These are phyloP conservation scores for Prorops nasuta DNA, from an alignment of 1,140 invertebrate genomes.

Conservation along the genomic window DNA sequence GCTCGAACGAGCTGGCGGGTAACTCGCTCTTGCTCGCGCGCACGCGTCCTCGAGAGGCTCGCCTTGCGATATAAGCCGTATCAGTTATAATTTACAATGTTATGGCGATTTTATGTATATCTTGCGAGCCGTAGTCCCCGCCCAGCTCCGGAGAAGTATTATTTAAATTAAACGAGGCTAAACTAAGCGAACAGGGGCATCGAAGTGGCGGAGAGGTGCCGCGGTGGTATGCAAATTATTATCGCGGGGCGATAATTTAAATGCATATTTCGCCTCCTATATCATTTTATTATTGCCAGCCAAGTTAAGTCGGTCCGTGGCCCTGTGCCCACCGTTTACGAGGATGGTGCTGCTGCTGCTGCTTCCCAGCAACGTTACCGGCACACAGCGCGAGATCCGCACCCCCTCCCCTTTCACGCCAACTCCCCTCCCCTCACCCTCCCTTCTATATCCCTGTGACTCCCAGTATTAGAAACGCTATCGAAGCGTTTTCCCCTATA, in stretches of 20 bases:
- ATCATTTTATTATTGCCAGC: slow-evolving; percentile 59
- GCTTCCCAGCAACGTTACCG: slow-evolving; percentile 1
- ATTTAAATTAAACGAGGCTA: slow-evolving; percentile 60
- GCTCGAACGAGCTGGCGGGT: neutral
- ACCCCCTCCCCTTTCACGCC: slow-evolving; percentile 2
- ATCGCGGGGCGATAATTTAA: slow-evolving; percentile 59
- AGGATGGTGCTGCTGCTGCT: slow-evolving; percentile 16
- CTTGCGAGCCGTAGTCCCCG: slow-evolving; percentile 37
- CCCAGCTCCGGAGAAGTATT: slow-evolving; percentile 49
- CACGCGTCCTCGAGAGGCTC: too few relatives aligned
- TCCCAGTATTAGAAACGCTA: slow-evolving; percentile 48
- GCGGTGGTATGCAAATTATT: slow-evolving; percentile 58
- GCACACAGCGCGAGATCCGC: neutral
- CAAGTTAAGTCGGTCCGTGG: slow-evolving; percentile 52
- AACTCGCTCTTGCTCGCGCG: slow-evolving; percentile 10
- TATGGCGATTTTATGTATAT: slow-evolving; percentile 60
- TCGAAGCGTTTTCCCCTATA: slow-evolving; percentile 49
- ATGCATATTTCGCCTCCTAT: slow-evolving; percentile 59
- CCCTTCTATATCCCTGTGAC: slow-evolving; percentile 4
- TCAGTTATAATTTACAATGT: slow-evolving; percentile 60
- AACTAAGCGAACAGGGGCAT: slow-evolving; percentile 55
- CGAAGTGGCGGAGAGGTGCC: slow-evolving; percentile 44
- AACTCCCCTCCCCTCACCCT: neutral
- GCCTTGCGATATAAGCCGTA: slow-evolving; percentile 56
- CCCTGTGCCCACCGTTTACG: slow-evolving; percentile 40